Conservation (phyloP, 2,888 invertebrate genomes). For the Lordiphosa fenestrarum region DNA sequence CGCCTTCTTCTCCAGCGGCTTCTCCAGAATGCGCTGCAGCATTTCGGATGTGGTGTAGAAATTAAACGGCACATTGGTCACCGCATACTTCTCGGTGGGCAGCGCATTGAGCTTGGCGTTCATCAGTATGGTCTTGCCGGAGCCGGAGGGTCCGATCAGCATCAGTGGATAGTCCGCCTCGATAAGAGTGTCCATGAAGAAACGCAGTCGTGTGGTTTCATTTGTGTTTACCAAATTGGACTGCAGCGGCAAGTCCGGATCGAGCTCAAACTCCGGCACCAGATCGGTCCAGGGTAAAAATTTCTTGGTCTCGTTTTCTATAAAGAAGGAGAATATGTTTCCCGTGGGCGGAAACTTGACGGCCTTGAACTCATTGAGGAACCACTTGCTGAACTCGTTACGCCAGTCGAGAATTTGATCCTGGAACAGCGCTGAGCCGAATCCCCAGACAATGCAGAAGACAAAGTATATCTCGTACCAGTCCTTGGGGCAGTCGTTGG, state of each 20-base stretch:
- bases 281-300: constrained; percentile 93
- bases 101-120: constrained; percentile 89
- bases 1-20: constrained; percentile 96
- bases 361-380: constrained; percentile 93
- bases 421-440: constrained; percentile 94
- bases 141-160: constrained; percentile 94
- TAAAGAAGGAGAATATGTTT: constrained; percentile 93
- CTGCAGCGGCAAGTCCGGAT: constrained; percentile 93
- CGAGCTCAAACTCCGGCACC: constrained; percentile 89
- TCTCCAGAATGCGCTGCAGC: constrained; percentile 93
- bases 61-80: constrained; percentile 95
- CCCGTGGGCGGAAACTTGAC: constrained; percentile 92
- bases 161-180: constrained; percentile 90
- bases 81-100: constrained; percentile 86
- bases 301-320: constrained; percentile 91
- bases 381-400: constrained; percentile 97
- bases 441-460: constrained; percentile 95
- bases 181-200: constrained; percentile 92
- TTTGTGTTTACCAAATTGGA: constrained; percentile 89
- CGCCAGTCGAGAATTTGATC: constrained; percentile 95
- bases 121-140: constrained; percentile 95
- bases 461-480: constrained; percentile 96
- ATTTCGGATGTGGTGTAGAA: constrained; percentile 97
- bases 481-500: constrained; percentile 94
- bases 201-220: constrained; percentile 92